Percentiles rank a stretch among this genome's conserved stretches.
Conservation (phyloP, 2,113 vertebrate species). For the Chelonoidis abingdonii region DNA sequence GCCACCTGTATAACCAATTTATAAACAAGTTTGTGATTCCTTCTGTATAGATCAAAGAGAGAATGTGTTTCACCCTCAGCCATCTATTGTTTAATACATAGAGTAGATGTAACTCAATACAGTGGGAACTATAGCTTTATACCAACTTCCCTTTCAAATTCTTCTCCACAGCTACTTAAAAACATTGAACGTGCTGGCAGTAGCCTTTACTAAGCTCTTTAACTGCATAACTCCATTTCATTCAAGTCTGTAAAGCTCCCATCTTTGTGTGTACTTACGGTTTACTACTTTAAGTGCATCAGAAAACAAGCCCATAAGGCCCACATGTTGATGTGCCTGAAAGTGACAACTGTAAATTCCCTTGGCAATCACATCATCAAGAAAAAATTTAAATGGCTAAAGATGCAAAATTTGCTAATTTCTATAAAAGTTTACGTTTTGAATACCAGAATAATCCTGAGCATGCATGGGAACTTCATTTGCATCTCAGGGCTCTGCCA, state of each 20-base stretch:
- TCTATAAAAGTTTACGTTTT: conserved; percentile 28
- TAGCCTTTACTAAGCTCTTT: not conserved
- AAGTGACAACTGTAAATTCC: not conserved
- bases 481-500: not conserved
- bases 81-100: not conserved
- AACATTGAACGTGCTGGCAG: not conserved
- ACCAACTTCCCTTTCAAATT: rapidly evolving
- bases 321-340: not conserved
- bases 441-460: conserved; percentile 8
- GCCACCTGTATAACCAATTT: not conserved
- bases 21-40: not conserved
- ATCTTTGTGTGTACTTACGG: not conserved
- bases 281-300: not conserved
- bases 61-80: not conserved
- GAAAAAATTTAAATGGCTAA: conserved; percentile 29
- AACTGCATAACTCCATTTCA: not conserved
- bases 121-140: rapidly evolving
- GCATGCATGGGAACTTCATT: not conserved
- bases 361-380: not conserved
- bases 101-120: not conserved
- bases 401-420: conserved; percentile 37
- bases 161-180: not conserved
- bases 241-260: not conserved
- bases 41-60: not conserved
- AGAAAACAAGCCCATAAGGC: not conserved